Percentiles rank a stretch among this genome's conserved stretches.
phyloP scores from a whole-genome alignment of 2,113 vertebrate species.

The Bos indicus region DNA sequence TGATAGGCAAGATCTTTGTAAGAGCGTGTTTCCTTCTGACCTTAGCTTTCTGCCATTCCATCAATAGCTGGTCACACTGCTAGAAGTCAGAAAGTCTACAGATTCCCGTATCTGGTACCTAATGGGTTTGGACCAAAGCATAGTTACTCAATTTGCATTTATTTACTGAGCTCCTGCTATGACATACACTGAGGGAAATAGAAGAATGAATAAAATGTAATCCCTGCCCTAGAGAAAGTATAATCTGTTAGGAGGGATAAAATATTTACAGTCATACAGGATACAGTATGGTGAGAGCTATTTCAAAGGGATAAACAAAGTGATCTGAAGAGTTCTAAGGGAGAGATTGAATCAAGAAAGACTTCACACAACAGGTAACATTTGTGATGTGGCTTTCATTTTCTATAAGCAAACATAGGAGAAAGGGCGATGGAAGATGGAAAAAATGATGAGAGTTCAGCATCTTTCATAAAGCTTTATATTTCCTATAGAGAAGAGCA shows the following conservation, averaged over 20 bases:
- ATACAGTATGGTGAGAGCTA: background rate
- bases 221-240: background rate
- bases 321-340: background rate
- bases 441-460: background rate
- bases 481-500: background rate
- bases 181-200: background rate
- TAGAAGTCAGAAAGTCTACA: background rate
- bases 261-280: background rate
- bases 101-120: background rate
- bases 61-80: background rate
- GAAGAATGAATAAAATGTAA: background rate
- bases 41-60: background rate
- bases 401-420: background rate
- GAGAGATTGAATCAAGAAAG: background rate
- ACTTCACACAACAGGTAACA: background rate
- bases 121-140: background rate
- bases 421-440: background rate
- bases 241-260: background rate
- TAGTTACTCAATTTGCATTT: background rate
- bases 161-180: background rate
- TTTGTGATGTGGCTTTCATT: conserved; percentile 4
- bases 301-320: background rate
- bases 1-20: background rate
- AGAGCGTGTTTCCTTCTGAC: background rate
- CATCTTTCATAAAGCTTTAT: background rate